Evolutionary conservation across 2,113 vertebrate genomes (phyloP).

Genomic region (Erinaceus europaeus): DNA sequence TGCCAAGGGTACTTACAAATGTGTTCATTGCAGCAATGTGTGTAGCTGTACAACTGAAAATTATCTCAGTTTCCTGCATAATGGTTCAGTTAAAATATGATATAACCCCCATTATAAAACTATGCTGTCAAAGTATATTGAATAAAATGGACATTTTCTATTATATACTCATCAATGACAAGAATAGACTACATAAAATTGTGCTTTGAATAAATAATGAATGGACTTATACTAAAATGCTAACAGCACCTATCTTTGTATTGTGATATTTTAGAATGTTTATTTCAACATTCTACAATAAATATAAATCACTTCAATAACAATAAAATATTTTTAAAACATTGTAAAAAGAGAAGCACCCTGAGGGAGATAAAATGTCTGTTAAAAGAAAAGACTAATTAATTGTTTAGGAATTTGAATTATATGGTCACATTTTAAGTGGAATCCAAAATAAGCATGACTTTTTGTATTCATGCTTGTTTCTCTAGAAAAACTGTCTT

Average conservation of each 20-base stretch:
- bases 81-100: background rate
- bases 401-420: constrained; percentile 36
- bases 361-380: background rate
- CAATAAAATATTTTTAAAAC: background rate
- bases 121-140: constrained; percentile 6
- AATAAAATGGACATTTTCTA: constrained; percentile 16
- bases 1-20: background rate
- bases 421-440: constrained; percentile 14
- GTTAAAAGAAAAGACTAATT: background rate
- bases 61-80: constrained; percentile 6
- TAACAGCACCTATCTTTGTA: background rate
- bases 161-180: background rate
- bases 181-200: constrained; percentile 27
- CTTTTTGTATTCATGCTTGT: constrained; percentile 31
- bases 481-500: constrained; percentile 58
- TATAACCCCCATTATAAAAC: constrained; percentile 10
- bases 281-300: constrained; percentile 20
- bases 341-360: background rate
- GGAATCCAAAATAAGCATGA: constrained; percentile 30
- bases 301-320: constrained; percentile 9
- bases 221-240: background rate
- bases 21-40: background rate
- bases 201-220: constrained; percentile 5
- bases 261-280: background rate
- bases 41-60: no score